Evolutionary conservation across 2,888 invertebrate genomes (phyloP).

Genomic region (Scaeva pyrastri): DNA sequence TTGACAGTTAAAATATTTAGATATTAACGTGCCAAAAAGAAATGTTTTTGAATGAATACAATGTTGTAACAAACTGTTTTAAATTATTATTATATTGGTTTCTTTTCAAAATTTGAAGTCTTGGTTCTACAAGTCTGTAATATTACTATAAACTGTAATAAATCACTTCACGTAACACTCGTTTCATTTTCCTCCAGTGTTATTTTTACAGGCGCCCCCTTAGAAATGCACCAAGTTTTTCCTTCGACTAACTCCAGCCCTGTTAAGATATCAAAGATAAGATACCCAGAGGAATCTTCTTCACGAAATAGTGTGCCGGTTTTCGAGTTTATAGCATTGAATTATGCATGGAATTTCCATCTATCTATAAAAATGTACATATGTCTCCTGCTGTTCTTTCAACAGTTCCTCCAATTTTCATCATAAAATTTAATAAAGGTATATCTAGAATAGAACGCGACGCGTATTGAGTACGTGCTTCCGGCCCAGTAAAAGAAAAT

Average conservation of each 20-base stretch:
- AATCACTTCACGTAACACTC: no score
- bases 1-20: no score
- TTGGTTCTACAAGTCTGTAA: no score
- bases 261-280: not conserved
- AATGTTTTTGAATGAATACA: no score
- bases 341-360: slow-evolving; percentile 68
- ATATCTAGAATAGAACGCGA: slow-evolving; percentile 32
- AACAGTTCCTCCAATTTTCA: slow-evolving; percentile 39
- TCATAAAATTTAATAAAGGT: slow-evolving; percentile 63
- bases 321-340: slow-evolving; percentile 55
- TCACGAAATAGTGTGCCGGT: slow-evolving; percentile 44
- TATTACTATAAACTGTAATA: no score
- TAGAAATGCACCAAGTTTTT: not conserved
- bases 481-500: slow-evolving; percentile 36
- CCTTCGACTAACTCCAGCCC: not conserved
- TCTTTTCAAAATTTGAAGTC: no score
- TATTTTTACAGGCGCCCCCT: no score
- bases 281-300: slow-evolving; percentile 30
- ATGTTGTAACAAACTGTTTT: no score
- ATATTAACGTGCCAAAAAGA: no score
- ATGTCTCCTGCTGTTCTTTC: slow-evolving; percentile 2
- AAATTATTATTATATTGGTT: no score
- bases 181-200: no score
- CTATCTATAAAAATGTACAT: not conserved
- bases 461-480: slow-evolving; percentile 66